Evolutionary conservation across 2,888 invertebrate species (phyloP).

Genomic region (Tortricodes alternella): DNA sequence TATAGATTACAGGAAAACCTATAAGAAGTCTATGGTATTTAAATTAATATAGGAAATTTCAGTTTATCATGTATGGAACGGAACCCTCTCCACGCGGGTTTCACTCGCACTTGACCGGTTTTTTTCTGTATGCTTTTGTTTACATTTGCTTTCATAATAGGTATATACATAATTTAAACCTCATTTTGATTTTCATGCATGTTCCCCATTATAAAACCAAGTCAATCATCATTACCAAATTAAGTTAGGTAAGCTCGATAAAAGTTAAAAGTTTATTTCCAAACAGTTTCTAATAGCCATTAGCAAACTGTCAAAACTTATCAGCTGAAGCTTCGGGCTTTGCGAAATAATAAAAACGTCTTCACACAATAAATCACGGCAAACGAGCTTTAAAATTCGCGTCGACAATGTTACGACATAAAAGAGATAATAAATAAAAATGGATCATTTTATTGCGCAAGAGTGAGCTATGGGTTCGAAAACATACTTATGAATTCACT

Average conservation of each 20-base stretch:
- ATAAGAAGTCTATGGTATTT: too few relatives aligned
- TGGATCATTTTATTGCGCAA: conserved; percentile 36
- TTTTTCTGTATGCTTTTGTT: too few relatives aligned
- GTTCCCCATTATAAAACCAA: conserved; percentile 2
- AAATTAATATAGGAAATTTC: too few relatives aligned
- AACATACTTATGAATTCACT: neutral
- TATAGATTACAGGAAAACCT: too few relatives aligned
- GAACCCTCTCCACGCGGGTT: too few relatives aligned
- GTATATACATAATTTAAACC: too few relatives aligned
- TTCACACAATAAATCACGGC: conserved; percentile 28
- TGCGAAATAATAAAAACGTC: conserved; percentile 20
- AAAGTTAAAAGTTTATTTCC: conserved; percentile 30
- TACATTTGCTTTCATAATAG: too few relatives aligned
- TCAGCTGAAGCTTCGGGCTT: conserved; percentile 26
- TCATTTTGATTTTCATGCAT: too few relatives aligned
- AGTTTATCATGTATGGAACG: too few relatives aligned
- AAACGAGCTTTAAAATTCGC: conserved; percentile 28
- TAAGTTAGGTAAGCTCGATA: conserved; percentile 25
- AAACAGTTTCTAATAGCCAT: conserved; percentile 18
- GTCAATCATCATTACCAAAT: conserved; percentile 28
- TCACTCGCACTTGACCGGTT: too few relatives aligned
- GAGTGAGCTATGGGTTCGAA: conserved; percentile 32
- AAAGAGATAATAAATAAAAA: conserved; percentile 31
- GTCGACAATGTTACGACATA: conserved; percentile 33
- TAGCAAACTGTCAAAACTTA: conserved; percentile 29